phyloP scores from a whole-genome alignment of 2,888 invertebrate species.

The Dynastes grantii region DNA sequence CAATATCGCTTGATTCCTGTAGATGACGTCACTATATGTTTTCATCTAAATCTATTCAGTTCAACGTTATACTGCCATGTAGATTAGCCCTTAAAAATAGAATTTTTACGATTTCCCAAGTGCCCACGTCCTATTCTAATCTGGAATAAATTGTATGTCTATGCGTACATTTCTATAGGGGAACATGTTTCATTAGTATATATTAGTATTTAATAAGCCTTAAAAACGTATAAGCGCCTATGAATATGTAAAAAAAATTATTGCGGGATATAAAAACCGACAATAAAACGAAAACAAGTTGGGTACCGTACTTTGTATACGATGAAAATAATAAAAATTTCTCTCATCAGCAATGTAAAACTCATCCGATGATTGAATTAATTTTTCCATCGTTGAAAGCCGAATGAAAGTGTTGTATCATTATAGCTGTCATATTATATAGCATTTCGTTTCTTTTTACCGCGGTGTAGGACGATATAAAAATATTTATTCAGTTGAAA shows the following conservation, averaged over 20 bases:
- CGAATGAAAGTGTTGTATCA: slow-evolving; percentile 20
- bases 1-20: no score
- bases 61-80: no score
- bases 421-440: slow-evolving; percentile 32
- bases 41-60: no score
- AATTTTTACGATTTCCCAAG: no score
- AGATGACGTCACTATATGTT: no score
- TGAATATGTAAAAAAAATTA: slow-evolving; percentile 13
- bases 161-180: no score
- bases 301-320: neutral
- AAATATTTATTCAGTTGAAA: slow-evolving; percentile 43
- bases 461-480: slow-evolving; percentile 22
- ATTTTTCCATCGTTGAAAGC: slow-evolving; percentile 38
- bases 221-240: neutral
- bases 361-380: slow-evolving; percentile 30
- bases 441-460: slow-evolving; percentile 23
- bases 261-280: slow-evolving; percentile 8
- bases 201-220: slow-evolving; percentile 2
- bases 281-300: slow-evolving; percentile 15
- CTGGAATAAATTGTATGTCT: no score
- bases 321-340: slow-evolving; percentile 22
- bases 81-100: no score
- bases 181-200: no score
- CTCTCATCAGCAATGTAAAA: slow-evolving; percentile 14
- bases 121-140: no score